Base-by-base conservation (phyloP, 2,113 vertebrate species). In the Oceanodroma tethys region DNA sequence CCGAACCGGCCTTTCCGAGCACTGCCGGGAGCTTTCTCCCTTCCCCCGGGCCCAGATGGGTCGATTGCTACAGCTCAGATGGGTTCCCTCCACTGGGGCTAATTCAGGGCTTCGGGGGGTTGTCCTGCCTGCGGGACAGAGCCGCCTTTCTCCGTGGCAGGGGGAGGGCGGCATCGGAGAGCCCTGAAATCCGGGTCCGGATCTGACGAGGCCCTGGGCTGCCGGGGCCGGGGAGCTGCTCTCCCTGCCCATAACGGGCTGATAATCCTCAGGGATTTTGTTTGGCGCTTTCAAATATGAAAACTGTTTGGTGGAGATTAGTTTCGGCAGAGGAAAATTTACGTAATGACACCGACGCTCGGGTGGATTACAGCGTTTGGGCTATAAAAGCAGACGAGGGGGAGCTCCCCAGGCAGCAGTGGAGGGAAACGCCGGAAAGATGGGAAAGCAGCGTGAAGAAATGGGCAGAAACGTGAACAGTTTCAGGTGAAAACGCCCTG, bases 331-430 rank as follows among this genome's bases (percentile, higher is more conserved):
- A 27, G 60, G 19, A 63, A 47, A 74, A 25, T 11, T 59, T 20
- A 3, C 0, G 0, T 34, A 17, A 66, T 0, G 27, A 16, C 20
- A 29, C 32, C 4, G 14, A 7, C 7, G 1, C 42, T 45, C n/a
- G 1, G 36, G 12, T 30, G 66, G 71, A 23, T 62, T 27, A 32
- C 16, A 9, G 56, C 7, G 1, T 23, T 60, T 13, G 3, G 43
- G 36, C 53, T 93, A 11, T 3, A 34, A 47, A 71, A 42, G 17
- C 7, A 25, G 29, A 25, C 3, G 11, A 16, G 66, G 36, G 16
- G 27, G 32, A 65, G 38, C 36, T 63, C 66, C 52, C 40, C 0
- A 8, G 26, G 17, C 10, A 20, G 15, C 40, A 16, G n/a, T 3
- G 53, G 52, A 63, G 80, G 63, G 40, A 40, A 86, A 53, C 16